Evolutionary conservation across 92 coral and sea anemone species (phyloP).

Genomic region (Porites rus): DNA sequence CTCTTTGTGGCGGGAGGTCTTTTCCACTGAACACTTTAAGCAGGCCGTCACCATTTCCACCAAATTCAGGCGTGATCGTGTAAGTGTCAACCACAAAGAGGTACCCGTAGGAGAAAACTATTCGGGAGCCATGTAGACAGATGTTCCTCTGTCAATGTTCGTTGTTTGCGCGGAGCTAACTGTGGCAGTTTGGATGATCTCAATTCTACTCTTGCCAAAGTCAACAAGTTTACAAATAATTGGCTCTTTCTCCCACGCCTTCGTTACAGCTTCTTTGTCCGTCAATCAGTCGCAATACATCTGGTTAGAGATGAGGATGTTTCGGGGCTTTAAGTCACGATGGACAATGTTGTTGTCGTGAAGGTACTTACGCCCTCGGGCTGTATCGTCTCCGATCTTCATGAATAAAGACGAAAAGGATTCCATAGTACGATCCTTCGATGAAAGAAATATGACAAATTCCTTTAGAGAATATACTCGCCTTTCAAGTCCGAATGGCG

Average conservation of each 20-base stretch:
- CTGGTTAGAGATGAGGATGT: slow-evolving; percentile 47
- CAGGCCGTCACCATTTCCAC: slow-evolving; percentile 57
- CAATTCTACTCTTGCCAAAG: slow-evolving; percentile 71
- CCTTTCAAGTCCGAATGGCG: slow-evolving; percentile 17
- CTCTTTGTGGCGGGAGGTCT: slow-evolving; percentile 25
- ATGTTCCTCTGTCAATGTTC: slow-evolving; percentile 63
- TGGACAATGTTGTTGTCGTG: slow-evolving; percentile 46
- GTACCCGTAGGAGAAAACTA: slow-evolving; percentile 19
- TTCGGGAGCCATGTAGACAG: slow-evolving; percentile 75
- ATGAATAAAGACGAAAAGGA: slow-evolving; percentile 25
- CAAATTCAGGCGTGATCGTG: slow-evolving; percentile 49
- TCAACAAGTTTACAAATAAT: slow-evolving; percentile 73
- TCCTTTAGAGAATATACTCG: slow-evolving; percentile 40
- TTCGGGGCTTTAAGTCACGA: slow-evolving; percentile 46
- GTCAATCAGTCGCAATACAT: slow-evolving; percentile 13
- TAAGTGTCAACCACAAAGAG: slow-evolving; percentile 60
- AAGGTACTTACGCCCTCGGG: slow-evolving; percentile 28
- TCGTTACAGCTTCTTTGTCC: slow-evolving; percentile 11
- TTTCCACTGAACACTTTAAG: slow-evolving; percentile 57
- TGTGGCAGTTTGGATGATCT: slow-evolving; percentile 59
- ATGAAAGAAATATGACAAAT: slow-evolving; percentile 23
- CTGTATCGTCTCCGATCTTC: slow-evolving; percentile 47
- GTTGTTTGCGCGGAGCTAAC: slow-evolving; percentile 55
- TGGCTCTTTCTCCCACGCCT: slow-evolving; percentile 56
- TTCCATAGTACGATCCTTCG: slow-evolving; percentile 30